phyloP scores from a whole-genome alignment of 2,113 vertebrate genomes.

The Crotalus viridis region DNA sequence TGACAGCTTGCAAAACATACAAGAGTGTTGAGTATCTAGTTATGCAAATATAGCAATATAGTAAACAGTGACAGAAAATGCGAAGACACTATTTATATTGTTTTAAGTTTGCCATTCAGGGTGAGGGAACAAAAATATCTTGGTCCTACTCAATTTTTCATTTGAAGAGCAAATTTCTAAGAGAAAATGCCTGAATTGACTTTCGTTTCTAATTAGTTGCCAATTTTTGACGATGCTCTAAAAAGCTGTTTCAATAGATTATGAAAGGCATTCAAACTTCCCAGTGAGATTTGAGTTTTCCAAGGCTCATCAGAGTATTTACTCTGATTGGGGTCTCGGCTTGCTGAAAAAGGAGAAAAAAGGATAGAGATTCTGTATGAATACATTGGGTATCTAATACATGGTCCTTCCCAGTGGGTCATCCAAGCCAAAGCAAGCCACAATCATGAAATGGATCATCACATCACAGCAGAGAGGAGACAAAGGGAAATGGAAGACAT shows the following conservation, averaged over 20 bases:
- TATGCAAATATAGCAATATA: slow-evolving; percentile 70
- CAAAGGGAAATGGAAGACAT: background rate
- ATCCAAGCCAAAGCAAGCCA: slow-evolving; percentile 35
- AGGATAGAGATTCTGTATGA: background rate
- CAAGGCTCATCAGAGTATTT: slow-evolving; percentile 46
- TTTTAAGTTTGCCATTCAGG: slow-evolving; percentile 25
- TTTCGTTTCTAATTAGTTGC: slow-evolving; percentile 61
- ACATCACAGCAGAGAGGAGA: background rate
- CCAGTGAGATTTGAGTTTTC: slow-evolving; percentile 60
- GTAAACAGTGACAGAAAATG: slow-evolving; percentile 58
- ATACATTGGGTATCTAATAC: background rate
- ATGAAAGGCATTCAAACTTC: slow-evolving; percentile 61
- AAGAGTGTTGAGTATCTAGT: slow-evolving; percentile 66
- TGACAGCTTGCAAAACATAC: slow-evolving; percentile 81
- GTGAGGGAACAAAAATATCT: slow-evolving; percentile 17
- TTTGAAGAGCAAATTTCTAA: slow-evolving; percentile 47
- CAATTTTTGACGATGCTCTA: slow-evolving; percentile 58
- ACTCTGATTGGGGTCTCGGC: slow-evolving; percentile 50
- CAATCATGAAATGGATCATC: slow-evolving; percentile 42
- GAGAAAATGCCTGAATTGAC: slow-evolving; percentile 51
- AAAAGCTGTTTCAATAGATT: slow-evolving; percentile 72
- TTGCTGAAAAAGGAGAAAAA: slow-evolving; percentile 44
- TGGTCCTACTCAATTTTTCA: slow-evolving; percentile 25
- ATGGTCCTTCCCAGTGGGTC: slow-evolving; percentile 34
- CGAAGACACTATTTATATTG: slow-evolving; percentile 9